phyloP scores from a whole-genome alignment of 2,888 invertebrate species.

The Drosophila suboccidentalis region DNA sequence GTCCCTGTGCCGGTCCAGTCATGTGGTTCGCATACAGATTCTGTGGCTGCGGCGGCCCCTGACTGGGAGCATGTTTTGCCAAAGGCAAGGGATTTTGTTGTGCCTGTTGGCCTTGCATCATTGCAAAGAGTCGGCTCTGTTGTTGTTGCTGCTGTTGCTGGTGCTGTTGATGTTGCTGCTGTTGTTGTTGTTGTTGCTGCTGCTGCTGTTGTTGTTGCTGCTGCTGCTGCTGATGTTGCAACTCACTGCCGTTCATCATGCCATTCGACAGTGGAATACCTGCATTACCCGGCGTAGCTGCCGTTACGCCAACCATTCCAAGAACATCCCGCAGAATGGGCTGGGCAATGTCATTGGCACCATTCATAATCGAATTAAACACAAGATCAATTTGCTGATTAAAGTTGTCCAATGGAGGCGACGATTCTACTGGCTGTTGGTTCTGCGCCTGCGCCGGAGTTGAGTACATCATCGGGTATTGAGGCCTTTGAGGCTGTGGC shows the following conservation, averaged over 20 bases:
- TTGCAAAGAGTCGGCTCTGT: constrained; percentile 68
- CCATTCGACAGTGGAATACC: constrained; percentile 58
- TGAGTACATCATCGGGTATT: constrained; percentile 71
- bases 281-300: constrained; percentile 38
- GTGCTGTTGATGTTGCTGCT: constrained; percentile 27
- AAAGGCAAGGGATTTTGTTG: constrained; percentile 37
- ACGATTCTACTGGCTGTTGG: constrained; percentile 72
- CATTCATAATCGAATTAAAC: constrained; percentile 85
- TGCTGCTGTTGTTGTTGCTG: constrained; percentile 58
- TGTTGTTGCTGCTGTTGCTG: constrained; percentile 32
- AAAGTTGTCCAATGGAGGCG: constrained; percentile 80
- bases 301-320: constrained; percentile 80
- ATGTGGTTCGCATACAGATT: constrained; percentile 55
- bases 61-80: constrained; percentile 48
- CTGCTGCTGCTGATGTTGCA: constrained; percentile 65
- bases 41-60: constrained; percentile 47
- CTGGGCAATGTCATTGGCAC: constrained; percentile 84
- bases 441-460: constrained; percentile 62
- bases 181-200: constrained; percentile 29
- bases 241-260: constrained; percentile 64
- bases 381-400: constrained; percentile 86
- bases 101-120: constrained; percentile 66
- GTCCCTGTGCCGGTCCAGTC: constrained; percentile 42
- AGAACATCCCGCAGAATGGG: constrained; percentile 84
- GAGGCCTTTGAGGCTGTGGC: constrained; percentile 70